Evolutionary conservation across 2,797 vertebrate species (phyloP), one percentile per base, ranked within the genome.

Genomic region (Calcarius lapponicus): DNA sequence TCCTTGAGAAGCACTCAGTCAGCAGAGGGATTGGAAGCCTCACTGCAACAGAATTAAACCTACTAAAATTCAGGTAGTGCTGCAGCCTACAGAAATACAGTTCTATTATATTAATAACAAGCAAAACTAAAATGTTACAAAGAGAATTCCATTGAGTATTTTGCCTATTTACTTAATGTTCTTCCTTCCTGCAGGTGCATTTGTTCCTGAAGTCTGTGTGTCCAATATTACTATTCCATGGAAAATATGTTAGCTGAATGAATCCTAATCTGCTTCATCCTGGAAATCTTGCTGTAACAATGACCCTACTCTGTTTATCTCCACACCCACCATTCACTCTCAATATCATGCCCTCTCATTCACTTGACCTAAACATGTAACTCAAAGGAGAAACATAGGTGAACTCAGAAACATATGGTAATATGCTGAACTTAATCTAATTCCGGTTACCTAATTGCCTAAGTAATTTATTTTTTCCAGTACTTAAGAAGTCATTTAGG

Each of bases 191-290:
- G 76, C 9, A 20, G 50, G 17, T 78, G 80, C 42, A 85, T 82
- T 96, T 94, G 88, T 89, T 96, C 88, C 88, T 84, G 9, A 76
- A 90, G 82, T 25, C 42, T 43, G 18, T 93, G 83, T 42, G 51
- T 67, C 88, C 80, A 85, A 18, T 87, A 85, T 69, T 82, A 90
- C 91, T 80, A 87, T 15, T 80, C 74, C 74, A 87, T 69, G 93
- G 93, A 96, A 96, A 96, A 88, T 90, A 89, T 17, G 73, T 73
- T 67, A 80, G 78, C 45, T 90, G 90, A 97, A 96, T 76, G 78
- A 95, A 95, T 86, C 71, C 83, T 92, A 56, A 84, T 73, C 90
- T 96, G 94, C 93, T 88, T 92, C 96, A 96, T 92, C 86, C 92
- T 82, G 93, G 94, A 96, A 96, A 94, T 70, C 83, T 64, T 66